Conservation (phyloP, 1,140 invertebrate species). For the Aphelenchoides besseyi region DNA sequence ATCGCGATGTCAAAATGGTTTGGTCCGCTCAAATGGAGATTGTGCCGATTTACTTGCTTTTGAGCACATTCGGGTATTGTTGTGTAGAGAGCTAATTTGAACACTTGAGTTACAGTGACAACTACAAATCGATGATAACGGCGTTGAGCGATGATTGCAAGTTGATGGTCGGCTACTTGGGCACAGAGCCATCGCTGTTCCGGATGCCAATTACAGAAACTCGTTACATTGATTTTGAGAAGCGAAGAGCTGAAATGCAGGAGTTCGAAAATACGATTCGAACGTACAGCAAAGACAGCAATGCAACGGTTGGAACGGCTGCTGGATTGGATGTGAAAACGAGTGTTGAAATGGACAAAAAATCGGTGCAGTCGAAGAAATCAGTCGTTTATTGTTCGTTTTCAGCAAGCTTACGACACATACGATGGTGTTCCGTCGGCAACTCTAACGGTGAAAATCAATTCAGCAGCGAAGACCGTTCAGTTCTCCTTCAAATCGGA, state of each 20-base stretch:
- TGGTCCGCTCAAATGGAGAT: conserved; percentile 48
- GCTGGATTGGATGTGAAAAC: conserved; percentile 21
- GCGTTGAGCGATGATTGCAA: conserved; percentile 38
- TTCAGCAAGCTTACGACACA: conserved; percentile 29
- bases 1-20: conserved; percentile 37
- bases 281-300: conserved; percentile 17
- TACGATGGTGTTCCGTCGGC: conserved; percentile 45
- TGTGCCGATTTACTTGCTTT: conserved; percentile 19
- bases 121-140: conserved; percentile 32
- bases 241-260: conserved; percentile 37
- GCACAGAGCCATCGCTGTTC: conserved; percentile 51
- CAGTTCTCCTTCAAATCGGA: conserved; percentile 31
- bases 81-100: not conserved
- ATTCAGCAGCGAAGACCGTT: conserved; percentile 16
- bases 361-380: conserved; percentile 31
- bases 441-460: conserved; percentile 29
- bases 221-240: conserved; percentile 46
- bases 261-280: conserved; percentile 45
- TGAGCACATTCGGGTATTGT: conserved; percentile 33
- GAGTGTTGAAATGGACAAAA: conserved; percentile 31
- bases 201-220: conserved; percentile 53
- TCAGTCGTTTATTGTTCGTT: not conserved
- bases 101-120: conserved; percentile 35
- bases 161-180: conserved; percentile 41
- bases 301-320: not conserved